These are phyloP conservation scores for Caenorhabditis brenneri DNA, from an alignment of 1,140 invertebrate genomes.

Conservation along the genomic window DNA sequence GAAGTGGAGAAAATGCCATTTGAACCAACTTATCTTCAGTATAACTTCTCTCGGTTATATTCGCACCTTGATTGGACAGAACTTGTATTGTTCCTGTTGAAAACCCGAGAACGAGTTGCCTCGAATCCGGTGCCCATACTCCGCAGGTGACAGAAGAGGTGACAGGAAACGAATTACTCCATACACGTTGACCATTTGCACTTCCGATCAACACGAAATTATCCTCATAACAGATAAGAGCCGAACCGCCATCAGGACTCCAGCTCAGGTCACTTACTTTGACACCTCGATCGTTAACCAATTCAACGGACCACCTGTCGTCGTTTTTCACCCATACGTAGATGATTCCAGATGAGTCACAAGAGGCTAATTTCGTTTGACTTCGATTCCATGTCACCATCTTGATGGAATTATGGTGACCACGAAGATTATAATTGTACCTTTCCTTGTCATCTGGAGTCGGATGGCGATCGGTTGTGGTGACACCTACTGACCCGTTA, in stretches of 20 bases:
- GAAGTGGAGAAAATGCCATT: conserved; percentile 26
- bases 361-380: conserved; percentile 95
- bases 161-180: conserved; percentile 94
- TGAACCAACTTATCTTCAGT: conserved; percentile 55
- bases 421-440: conserved; percentile 95
- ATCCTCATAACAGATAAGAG: conserved; percentile 88
- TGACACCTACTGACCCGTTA: conserved; percentile 63
- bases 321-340: conserved; percentile 99
- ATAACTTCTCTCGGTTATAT: conserved; percentile 64
- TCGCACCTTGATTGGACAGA: conserved; percentile 66
- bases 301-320: conserved; percentile 95
- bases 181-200: conserved; percentile 93
- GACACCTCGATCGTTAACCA: conserved; percentile 95
- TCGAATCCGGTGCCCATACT: conserved; percentile 95
- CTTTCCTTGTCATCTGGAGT: conserved; percentile 76
- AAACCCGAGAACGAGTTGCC: conserved; percentile 77
- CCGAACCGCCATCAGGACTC: conserved; percentile 97
- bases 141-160: conserved; percentile 82
- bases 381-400: conserved; percentile 98
- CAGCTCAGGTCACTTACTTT: conserved; percentile 89
- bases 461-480: conserved; percentile 58
- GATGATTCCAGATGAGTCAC: conserved; percentile 82
- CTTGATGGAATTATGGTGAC: conserved; percentile 90
- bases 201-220: conserved; percentile 75
- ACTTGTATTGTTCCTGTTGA: conserved; percentile 63